Percentiles rank a stretch among this genome's conserved stretches.
phyloP scores from a whole-genome alignment of 2,113 vertebrate genomes.

The Lonchura striata region DNA sequence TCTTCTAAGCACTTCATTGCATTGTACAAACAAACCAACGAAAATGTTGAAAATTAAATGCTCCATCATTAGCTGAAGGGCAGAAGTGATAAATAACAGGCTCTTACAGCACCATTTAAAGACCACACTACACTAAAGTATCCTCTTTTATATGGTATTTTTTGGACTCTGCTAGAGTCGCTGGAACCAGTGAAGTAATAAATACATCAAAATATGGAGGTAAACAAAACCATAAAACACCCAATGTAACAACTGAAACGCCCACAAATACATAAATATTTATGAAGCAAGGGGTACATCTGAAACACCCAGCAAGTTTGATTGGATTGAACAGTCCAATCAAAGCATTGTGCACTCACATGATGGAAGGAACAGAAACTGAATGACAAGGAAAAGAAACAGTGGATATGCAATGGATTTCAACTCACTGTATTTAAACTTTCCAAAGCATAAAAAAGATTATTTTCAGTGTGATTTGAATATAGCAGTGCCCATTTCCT shows the following conservation, averaged over 20 bases:
- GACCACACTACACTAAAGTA: background rate
- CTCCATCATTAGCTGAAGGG: constrained; percentile 32
- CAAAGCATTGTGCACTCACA: background rate
- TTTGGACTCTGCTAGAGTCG: background rate
- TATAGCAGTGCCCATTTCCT: background rate
- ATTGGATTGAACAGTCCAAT: constrained; percentile 17
- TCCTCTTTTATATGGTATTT: too few relatives aligned
- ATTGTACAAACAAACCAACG: background rate
- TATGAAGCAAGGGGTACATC: constrained; percentile 12
- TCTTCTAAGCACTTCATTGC: background rate
- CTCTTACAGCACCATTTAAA: background rate
- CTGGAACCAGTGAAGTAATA: constrained; percentile 41
- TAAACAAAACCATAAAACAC: constrained; percentile 67
- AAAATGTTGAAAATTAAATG: constrained; percentile 33
- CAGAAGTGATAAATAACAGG: background rate
- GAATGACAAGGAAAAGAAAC: background rate
- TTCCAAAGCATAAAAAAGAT: background rate
- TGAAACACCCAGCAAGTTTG: background rate
- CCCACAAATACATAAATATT: constrained; percentile 50
- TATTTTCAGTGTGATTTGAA: background rate
- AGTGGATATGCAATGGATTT: background rate
- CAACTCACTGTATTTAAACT: background rate
- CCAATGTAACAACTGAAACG: background rate
- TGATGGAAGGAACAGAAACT: background rate
- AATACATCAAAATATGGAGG: constrained; percentile 56